These are phyloP conservation scores for Apodemia mormo DNA, from an alignment of 2,888 invertebrate genomes.

Conservation along the genomic window DNA sequence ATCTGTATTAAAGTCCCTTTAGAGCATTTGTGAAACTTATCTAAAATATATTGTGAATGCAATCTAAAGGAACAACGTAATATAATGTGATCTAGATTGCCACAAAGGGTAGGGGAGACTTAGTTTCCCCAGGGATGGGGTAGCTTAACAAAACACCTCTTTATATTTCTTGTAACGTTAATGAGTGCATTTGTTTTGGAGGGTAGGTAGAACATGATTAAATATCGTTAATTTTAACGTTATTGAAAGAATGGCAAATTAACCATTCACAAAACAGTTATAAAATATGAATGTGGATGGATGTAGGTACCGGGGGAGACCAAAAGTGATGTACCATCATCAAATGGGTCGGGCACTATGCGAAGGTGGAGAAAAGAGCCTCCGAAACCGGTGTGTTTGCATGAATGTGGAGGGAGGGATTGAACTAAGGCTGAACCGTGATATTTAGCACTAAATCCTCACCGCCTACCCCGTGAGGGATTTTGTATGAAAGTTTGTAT, in stretches of 20 bases:
- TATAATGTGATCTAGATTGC: conserved; percentile 16
- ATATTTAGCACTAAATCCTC: no score
- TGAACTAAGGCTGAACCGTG: no score
- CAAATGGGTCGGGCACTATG: no score
- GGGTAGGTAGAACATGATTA: conserved; percentile 25
- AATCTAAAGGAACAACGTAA: conserved; percentile 11
- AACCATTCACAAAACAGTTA: no score
- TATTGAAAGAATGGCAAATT: not conserved
- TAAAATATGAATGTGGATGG: no score
- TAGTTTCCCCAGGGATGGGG: conserved; percentile 48
- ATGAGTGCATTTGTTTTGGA: conserved; percentile 42
- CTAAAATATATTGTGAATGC: conserved; percentile 9
- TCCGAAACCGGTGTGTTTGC: no score
- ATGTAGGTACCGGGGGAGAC: no score
- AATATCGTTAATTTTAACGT: conserved; percentile 28
- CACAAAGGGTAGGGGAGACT: conserved; percentile 29
- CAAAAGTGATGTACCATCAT: no score
- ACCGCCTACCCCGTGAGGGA: no score
- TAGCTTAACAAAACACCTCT: conserved; percentile 40
- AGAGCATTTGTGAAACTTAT: conserved; percentile 9
- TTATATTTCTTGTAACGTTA: conserved; percentile 29
- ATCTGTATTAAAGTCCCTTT: not conserved
- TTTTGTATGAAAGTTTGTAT: no score
- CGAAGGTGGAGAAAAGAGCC: no score
- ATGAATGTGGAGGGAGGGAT: no score